Percentiles rank a stretch among this genome's conserved stretches.
Evolutionary conservation across 1,140 invertebrate species (phyloP).

Genomic region (Diuraphis noxia): DNA sequence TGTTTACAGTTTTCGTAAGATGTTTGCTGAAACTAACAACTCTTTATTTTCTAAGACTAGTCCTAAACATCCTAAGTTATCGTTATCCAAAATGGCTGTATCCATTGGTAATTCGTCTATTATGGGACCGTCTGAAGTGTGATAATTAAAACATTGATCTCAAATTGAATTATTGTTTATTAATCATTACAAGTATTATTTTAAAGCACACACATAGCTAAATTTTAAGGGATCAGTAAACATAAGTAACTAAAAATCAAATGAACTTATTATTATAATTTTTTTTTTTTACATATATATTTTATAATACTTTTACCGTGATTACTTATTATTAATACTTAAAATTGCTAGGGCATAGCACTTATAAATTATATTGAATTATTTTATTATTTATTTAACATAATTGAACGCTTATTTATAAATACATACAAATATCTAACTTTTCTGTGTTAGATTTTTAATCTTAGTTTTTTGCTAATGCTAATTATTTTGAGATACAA

Average conservation of each 20-base stretch:
- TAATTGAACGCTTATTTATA: background rate
- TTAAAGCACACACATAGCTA: background rate
- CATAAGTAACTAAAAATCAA: conserved; percentile 21
- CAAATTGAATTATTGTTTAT: conserved; percentile 25
- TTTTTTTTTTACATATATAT: background rate
- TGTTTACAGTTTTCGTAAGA: conserved; percentile 69
- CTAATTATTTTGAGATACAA: background rate
- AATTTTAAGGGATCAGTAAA: conserved; percentile 14
- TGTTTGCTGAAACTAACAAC: conserved; percentile 69
- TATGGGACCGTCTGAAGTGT: conserved; percentile 46
- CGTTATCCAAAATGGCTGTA: conserved; percentile 72
- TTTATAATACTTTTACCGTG: background rate
- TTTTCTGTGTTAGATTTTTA: background rate
- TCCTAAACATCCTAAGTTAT: conserved; percentile 72
- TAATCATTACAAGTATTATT: conserved; percentile 13
- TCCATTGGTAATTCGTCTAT: conserved; percentile 60
- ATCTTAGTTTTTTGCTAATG: background rate
- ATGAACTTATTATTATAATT: conserved; percentile 1
- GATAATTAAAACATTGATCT: conserved; percentile 35
- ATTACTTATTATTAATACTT: background rate
- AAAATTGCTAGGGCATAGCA: background rate
- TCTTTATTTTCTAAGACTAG: conserved; percentile 66
- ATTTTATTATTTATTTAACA: background rate
- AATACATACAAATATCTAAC: background rate
- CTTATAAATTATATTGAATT: background rate